phyloP scores from a whole-genome alignment of 2,797 vertebrate species.

The Hippoglossus hippoglossus region DNA sequence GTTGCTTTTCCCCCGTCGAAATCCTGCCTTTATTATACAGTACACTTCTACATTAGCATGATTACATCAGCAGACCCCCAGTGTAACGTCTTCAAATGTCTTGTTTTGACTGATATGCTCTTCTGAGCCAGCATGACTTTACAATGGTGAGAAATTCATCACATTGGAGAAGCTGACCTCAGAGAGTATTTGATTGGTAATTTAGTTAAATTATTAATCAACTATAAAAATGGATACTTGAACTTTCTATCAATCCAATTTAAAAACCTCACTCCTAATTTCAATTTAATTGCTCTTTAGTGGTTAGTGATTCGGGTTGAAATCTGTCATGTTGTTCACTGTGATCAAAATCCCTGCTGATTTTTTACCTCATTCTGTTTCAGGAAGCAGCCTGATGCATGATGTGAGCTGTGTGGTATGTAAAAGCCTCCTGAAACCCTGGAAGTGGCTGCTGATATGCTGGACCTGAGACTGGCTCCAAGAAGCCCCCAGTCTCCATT shows the following conservation, averaged over 20 bases:
- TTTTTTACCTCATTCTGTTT: constrained; percentile 19
- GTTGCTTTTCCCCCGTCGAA: too few species aligned
- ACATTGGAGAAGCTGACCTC: too few species aligned
- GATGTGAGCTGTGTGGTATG: constrained; percentile 37
- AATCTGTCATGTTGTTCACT: not conserved
- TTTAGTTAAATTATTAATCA: too few species aligned
- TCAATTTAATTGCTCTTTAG: not conserved
- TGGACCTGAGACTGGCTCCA: constrained; percentile 42
- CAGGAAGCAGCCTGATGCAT: constrained; percentile 46
- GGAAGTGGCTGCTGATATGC: constrained; percentile 53
- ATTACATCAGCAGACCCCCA: too few species aligned
- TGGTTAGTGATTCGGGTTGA: not conserved
- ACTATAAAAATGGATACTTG: not conserved
- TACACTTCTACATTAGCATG: too few species aligned
- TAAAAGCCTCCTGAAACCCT: constrained; percentile 23
- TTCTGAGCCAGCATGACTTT: too few species aligned
- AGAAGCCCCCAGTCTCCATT: constrained; percentile 49
- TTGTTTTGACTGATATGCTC: too few species aligned
- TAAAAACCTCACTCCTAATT: not conserved
- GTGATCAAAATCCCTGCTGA: constrained; percentile 1
- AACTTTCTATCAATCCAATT: not conserved
- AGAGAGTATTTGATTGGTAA: too few species aligned
- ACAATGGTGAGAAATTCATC: too few species aligned
- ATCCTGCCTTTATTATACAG: too few species aligned
- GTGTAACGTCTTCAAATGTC: too few species aligned